These are phyloP conservation scores for Drosophila bifasciata DNA, from an alignment of 1,140 invertebrate species.

Conservation along the genomic window DNA sequence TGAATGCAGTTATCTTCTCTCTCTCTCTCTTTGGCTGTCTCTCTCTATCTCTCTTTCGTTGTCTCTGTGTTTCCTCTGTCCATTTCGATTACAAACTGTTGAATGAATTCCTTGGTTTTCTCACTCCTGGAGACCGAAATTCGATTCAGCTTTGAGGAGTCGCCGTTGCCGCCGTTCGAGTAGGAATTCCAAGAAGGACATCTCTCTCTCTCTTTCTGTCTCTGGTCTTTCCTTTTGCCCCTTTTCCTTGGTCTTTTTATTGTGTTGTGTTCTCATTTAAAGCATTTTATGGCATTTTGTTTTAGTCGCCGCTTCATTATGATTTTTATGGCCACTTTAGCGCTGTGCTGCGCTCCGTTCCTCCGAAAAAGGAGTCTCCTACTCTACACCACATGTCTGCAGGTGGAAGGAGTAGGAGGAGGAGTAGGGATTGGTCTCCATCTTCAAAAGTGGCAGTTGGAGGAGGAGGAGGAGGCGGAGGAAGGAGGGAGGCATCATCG, in stretches of 20 bases:
- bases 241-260: slow-evolving; percentile 26
- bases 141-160: slow-evolving; percentile 55
- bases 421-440: slow-evolving; percentile 2
- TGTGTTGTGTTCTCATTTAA: slow-evolving; percentile 70
- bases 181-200: slow-evolving; percentile 75
- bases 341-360: slow-evolving; percentile 25
- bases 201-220: slow-evolving; percentile 33
- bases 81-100: slow-evolving; percentile 77
- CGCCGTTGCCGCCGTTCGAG: slow-evolving; percentile 30
- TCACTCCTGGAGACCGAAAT: slow-evolving; percentile 14
- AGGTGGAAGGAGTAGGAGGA: slow-evolving; percentile 11
- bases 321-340: slow-evolving; percentile 80
- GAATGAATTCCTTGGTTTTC: slow-evolving; percentile 71
- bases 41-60: no score
- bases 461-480: background rate
- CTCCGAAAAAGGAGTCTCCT: slow-evolving; percentile 11
- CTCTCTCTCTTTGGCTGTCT: background rate
- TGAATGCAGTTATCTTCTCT: slow-evolving; percentile 43
- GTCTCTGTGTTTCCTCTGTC: slow-evolving; percentile 12
- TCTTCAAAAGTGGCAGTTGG: background rate
- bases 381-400: slow-evolving; percentile 32
- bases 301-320: slow-evolving; percentile 81
- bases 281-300: slow-evolving; percentile 79
- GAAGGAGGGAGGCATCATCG: slow-evolving; percentile 2
- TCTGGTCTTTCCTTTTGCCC: slow-evolving; percentile 9